Conservation (phyloP, 1,140 invertebrate genomes). For the Oryzaephilus surinamensis region DNA sequence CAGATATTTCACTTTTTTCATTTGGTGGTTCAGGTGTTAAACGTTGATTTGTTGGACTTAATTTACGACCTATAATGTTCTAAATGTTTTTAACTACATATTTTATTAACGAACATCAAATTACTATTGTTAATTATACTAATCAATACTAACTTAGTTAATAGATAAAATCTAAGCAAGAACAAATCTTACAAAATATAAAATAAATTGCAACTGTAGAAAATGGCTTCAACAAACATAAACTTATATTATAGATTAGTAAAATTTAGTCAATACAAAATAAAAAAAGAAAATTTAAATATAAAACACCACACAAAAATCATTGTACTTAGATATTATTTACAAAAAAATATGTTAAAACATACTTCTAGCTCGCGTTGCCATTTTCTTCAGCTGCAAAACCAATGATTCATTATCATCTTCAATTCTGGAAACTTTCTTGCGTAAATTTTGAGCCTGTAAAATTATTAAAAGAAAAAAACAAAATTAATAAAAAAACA, state of each 20-base stretch:
- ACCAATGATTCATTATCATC: slow-evolving; percentile 89
- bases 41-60: slow-evolving; percentile 49
- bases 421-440: slow-evolving; percentile 77
- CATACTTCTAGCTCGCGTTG: slow-evolving; percentile 69
- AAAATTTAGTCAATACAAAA: too few species aligned
- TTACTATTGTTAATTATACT: too few species aligned
- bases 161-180: slow-evolving; percentile 4
- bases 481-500: slow-evolving; percentile 31
- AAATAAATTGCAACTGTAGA: slow-evolving; percentile 37
- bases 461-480: too few species aligned
- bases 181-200: slow-evolving; percentile 15
- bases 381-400: slow-evolving; percentile 90
- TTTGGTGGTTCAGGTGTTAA: slow-evolving; percentile 51
- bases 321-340: neutral
- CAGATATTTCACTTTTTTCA: slow-evolving; percentile 63
- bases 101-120: too few species aligned
- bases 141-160: slow-evolving; percentile 4
- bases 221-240: too few species aligned
- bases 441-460: slow-evolving; percentile 70
- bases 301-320: slow-evolving; percentile 3
- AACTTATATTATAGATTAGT: slow-evolving; percentile 5
- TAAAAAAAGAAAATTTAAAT: slow-evolving; percentile 6
- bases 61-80: slow-evolving; percentile 46
- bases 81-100: too few species aligned
- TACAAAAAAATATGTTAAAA: slow-evolving; percentile 2